phyloP scores from a whole-genome alignment of 2,797 vertebrate species.

The Peromyscus eremicus region DNA sequence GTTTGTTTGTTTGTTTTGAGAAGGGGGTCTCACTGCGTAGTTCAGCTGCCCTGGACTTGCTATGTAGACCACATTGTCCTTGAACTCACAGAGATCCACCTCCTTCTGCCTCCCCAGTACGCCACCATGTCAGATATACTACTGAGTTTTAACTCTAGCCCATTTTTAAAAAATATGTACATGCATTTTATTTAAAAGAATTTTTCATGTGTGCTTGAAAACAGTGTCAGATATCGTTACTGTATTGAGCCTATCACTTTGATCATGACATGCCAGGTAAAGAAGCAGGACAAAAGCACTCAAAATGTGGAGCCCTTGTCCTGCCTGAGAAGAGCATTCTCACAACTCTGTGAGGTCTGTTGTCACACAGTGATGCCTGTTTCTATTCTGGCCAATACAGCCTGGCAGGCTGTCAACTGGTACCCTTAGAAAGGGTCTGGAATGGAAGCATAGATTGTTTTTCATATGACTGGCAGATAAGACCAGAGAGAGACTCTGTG shows the following conservation, averaged over 20 bases:
- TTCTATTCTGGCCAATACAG: constrained; percentile 23
- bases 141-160: not conserved
- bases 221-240: not conserved
- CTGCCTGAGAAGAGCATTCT: not conserved
- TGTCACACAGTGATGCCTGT: not conserved
- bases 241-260: not conserved
- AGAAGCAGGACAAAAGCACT: not conserved
- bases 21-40: too few relatives aligned
- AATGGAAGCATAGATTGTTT: constrained; percentile 1
- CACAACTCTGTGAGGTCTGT: not conserved
- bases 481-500: not conserved
- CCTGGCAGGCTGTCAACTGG: not conserved
- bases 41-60: not conserved
- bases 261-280: not conserved
- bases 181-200: not conserved
- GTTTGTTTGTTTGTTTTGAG: not conserved
- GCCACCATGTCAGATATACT: not conserved
- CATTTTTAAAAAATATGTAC: not conserved
- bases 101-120: not conserved
- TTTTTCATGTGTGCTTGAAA: constrained; percentile 23
- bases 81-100: not conserved
- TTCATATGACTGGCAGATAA: constrained; percentile 35
- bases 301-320: not conserved
- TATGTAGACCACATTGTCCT: not conserved
- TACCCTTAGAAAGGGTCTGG: constrained; percentile 9